These are phyloP conservation scores for Lerema accius DNA, from an alignment of 1,140 invertebrate genomes.

Conservation along the genomic window DNA sequence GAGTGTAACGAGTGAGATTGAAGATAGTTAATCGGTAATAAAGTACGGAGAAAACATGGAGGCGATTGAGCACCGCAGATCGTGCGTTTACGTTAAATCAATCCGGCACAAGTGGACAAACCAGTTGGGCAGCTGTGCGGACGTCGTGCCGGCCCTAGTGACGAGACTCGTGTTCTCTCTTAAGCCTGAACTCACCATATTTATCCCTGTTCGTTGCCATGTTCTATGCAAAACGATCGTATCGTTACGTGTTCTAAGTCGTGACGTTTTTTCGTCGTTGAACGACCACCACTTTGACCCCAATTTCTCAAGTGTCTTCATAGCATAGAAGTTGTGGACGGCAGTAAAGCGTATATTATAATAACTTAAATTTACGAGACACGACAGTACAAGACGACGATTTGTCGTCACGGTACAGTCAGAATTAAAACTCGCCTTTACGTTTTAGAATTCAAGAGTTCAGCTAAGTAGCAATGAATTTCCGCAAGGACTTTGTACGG, in stretches of 20 bases:
- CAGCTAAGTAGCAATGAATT: not conserved
- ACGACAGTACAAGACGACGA: not conserved
- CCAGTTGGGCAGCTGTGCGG: conserved; percentile 78
- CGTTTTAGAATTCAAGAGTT: not conserved
- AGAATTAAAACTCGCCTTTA: not conserved
- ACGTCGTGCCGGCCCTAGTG: conserved; percentile 58
- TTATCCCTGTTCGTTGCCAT: not conserved
- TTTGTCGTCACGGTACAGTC: not conserved
- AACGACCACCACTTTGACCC: not conserved
- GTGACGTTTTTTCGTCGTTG: not conserved
- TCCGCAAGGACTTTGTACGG: no score
- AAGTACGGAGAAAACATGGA: conserved; percentile 58
- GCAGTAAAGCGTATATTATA: no score
- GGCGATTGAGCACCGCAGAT: conserved; percentile 60
- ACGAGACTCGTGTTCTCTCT: conserved; percentile 47
- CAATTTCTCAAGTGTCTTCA: not conserved
- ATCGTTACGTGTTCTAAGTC: not conserved
- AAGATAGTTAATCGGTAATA: conserved; percentile 64
- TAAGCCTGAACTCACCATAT: not conserved
- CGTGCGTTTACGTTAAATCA: conserved; percentile 79
- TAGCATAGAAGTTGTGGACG: no score
- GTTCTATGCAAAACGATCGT: not conserved
- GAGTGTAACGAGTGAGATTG: conserved; percentile 13
- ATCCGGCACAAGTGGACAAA: conserved; percentile 79
- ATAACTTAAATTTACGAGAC: not conserved